These are phyloP conservation scores for Chalcosyrphus nemorum DNA, from an alignment of 2,888 invertebrate genomes.

Conservation along the genomic window DNA sequence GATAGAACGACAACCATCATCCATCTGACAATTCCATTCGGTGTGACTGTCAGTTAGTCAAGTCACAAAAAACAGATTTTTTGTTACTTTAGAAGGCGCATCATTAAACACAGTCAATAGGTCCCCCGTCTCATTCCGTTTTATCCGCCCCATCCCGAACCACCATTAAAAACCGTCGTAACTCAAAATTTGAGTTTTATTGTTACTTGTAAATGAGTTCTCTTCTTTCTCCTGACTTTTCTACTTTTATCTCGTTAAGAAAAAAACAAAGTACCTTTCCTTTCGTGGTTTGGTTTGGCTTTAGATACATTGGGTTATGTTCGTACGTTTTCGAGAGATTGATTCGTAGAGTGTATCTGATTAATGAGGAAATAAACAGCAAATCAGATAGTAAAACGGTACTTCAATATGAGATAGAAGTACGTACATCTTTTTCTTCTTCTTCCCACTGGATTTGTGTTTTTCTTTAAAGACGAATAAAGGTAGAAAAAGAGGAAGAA, in stretches of 20 bases:
- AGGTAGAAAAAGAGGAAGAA: neutral
- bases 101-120: neutral
- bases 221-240: neutral
- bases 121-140: neutral
- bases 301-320: neutral
- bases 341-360: conserved; percentile 60
- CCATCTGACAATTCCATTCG: conserved; percentile 57
- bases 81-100: neutral
- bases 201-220: conserved; percentile 33
- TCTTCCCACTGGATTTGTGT: neutral
- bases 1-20: conserved; percentile 43
- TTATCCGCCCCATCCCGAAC: neutral
- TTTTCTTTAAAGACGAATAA: neutral
- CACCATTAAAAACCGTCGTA: conserved; percentile 48
- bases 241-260: conserved; percentile 8
- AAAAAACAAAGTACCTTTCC: conserved; percentile 21
- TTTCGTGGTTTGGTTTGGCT: neutral
- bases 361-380: conserved; percentile 69
- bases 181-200: conserved; percentile 61
- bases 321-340: conserved; percentile 33
- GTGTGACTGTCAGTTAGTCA: conserved; percentile 38
- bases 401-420: conserved; percentile 22
- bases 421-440: conserved; percentile 9
- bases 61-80: conserved; percentile 3
- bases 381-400: conserved; percentile 67